Evolutionary conservation across 2,113 vertebrate genomes (phyloP).

Genomic region (Albula glossodonta): DNA sequence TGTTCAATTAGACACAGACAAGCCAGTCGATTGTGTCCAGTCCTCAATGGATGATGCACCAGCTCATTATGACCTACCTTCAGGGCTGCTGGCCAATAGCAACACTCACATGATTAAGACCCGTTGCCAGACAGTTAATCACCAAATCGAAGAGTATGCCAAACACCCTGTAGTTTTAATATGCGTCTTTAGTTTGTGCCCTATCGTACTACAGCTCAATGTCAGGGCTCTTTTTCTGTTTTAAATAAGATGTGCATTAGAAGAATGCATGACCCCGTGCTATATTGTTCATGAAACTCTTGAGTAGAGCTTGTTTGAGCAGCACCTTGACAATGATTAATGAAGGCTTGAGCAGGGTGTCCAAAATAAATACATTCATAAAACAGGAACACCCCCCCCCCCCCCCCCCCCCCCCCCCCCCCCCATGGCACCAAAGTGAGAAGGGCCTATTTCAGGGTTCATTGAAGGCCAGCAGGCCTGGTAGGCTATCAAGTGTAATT

Average conservation of each 20-base stretch:
- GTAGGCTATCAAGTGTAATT: constrained; percentile 37
- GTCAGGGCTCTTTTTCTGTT: background rate
- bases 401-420: background rate
- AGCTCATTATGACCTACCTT: too few relatives aligned
- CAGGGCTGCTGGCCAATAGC: too few relatives aligned
- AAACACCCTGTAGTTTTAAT: too few relatives aligned
- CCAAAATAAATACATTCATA: background rate
- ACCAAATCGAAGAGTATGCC: too few relatives aligned
- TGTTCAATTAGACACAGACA: too few relatives aligned
- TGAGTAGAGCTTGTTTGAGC: constrained; percentile 30
- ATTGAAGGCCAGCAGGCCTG: constrained; percentile 21
- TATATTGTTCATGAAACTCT: background rate
- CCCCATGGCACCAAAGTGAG: background rate
- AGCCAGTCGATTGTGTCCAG: too few relatives aligned
- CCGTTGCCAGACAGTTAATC: too few relatives aligned
- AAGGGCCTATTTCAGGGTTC: background rate
- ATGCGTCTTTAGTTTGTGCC: too few relatives aligned
- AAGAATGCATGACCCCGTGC: background rate
- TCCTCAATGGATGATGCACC: too few relatives aligned
- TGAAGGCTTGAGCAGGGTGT: background rate
- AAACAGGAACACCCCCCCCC: background rate
- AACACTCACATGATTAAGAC: too few relatives aligned
- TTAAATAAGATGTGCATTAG: background rate
- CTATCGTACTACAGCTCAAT: background rate
- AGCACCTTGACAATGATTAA: constrained; percentile 23